These are phyloP conservation scores for Gambusia holbrooki DNA, from an alignment of 2,113 vertebrate genomes.

Conservation along the genomic window DNA sequence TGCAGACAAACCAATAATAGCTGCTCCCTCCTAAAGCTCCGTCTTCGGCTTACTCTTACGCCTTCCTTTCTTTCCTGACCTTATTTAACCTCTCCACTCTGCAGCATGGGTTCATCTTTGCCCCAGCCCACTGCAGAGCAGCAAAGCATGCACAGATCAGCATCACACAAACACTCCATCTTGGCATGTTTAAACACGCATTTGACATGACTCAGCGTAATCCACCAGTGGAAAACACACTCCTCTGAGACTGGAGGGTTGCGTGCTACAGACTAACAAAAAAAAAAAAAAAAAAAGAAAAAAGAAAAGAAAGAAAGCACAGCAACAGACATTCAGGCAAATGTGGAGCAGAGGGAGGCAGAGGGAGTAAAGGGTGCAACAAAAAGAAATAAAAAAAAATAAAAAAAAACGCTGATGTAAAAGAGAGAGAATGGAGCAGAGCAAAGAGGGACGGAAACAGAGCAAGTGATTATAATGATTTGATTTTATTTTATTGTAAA, in stretches of 20 bases:
- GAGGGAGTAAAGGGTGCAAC: neutral
- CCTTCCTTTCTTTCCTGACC: conserved; percentile 27
- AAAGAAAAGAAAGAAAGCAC: conserved; percentile 19
- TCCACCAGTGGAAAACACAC: conserved; percentile 45
- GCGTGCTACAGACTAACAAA: conserved; percentile 30
- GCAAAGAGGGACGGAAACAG: neutral
- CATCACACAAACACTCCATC: conserved; percentile 51
- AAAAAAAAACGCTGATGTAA: conserved; percentile 20
- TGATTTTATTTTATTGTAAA: neutral
- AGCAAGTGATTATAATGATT: neutral
- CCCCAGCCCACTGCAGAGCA: conserved; percentile 28
- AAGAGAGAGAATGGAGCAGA: conserved; percentile 23
- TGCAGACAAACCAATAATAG: conserved; percentile 14
- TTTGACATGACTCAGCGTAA: conserved; percentile 65
- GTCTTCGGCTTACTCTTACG: conserved; percentile 7
- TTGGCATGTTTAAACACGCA: conserved; percentile 61
- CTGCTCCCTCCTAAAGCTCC: neutral
- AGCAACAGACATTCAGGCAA: neutral
- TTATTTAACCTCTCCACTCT: conserved; percentile 47
- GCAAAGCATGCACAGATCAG: conserved; percentile 54
- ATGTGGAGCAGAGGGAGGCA: conserved; percentile 6
- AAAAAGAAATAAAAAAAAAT: neutral
- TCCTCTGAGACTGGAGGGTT: conserved; percentile 48
- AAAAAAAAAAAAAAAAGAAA: conserved; percentile 20
- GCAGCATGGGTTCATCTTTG: conserved; percentile 10